phyloP scores from a whole-genome alignment of 2,797 vertebrate species.

The Amazonetta brasiliensis region DNA sequence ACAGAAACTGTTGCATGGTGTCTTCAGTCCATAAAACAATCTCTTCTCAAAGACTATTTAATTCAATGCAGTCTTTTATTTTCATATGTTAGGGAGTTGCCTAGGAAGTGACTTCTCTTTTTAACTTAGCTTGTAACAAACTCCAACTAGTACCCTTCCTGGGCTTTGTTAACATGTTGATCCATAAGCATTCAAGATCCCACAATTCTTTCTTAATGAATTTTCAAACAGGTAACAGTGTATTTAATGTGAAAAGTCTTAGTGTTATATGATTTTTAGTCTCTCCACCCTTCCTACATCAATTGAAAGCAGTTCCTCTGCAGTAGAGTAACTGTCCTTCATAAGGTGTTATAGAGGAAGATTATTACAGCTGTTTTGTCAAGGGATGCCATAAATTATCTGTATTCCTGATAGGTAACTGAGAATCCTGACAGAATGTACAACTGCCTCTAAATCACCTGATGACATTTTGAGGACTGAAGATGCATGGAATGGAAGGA shows the following conservation, averaged over 20 bases:
- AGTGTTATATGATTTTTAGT: not conserved
- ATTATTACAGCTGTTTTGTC: not conserved
- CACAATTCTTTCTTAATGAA: not conserved
- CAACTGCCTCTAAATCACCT: not conserved
- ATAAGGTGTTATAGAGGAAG: not conserved
- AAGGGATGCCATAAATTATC: not conserved
- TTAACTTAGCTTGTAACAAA: not conserved
- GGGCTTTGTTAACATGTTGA: not conserved
- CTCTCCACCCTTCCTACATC: not conserved
- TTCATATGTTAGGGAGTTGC: not conserved
- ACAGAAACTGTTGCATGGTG: not conserved
- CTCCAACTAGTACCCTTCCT: not conserved
- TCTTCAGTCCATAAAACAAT: not conserved
- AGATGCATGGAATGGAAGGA: not conserved
- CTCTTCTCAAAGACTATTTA: not conserved
- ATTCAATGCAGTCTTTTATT: not conserved
- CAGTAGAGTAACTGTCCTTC: not conserved
- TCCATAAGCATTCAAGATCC: not conserved
- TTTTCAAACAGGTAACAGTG: not conserved
- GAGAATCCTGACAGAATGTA: not conserved
- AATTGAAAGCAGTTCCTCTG: not conserved
- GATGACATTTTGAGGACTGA: not conserved
- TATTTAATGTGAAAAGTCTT: not conserved
- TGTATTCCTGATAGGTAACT: not conserved
- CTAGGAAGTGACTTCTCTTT: not conserved